A percentile compares a stretch with the other conserved stretches of the same genome.
These are phyloP conservation scores for Cecropterus lyciades DNA, from an alignment of 1,140 invertebrate genomes.

Conservation along the genomic window DNA sequence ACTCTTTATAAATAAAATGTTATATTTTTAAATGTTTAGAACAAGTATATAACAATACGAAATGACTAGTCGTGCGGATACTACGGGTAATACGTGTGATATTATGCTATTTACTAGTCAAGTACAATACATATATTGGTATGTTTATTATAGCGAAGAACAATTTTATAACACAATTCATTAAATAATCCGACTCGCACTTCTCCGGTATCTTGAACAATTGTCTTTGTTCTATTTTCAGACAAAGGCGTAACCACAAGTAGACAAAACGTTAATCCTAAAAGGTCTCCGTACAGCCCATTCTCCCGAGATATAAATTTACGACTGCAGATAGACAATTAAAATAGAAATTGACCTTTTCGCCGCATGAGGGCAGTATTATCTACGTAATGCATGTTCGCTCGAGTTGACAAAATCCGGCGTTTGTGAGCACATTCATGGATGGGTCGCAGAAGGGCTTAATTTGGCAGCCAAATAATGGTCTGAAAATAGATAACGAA, in stretches of 20 bases:
- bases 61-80: no score
- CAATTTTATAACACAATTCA: no score
- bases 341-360: conserved; percentile 30
- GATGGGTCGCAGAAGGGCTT: conserved; percentile 14
- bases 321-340: conserved; percentile 33
- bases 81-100: no score
- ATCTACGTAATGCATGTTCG: conserved; percentile 32
- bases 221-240: conserved; percentile 18
- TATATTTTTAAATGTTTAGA: no score
- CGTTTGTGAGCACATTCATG: conserved; percentile 16
- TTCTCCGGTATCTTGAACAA: not conserved
- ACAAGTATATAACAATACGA: no score
- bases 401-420: conserved; percentile 26
- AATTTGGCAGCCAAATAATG: conserved; percentile 22
- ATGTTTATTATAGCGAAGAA: no score
- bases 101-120: no score
- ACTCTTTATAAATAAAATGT: no score
- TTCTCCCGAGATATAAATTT: conserved; percentile 36
- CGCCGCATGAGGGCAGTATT: conserved; percentile 22
- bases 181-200: not conserved
- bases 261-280: conserved; percentile 17
- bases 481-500: conserved; percentile 17
- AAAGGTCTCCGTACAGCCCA: conserved; percentile 17
- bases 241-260: conserved; percentile 24
- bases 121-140: no score